phyloP scores from a whole-genome alignment of 1,140 invertebrate genomes.

The Vanessa tameamea region DNA sequence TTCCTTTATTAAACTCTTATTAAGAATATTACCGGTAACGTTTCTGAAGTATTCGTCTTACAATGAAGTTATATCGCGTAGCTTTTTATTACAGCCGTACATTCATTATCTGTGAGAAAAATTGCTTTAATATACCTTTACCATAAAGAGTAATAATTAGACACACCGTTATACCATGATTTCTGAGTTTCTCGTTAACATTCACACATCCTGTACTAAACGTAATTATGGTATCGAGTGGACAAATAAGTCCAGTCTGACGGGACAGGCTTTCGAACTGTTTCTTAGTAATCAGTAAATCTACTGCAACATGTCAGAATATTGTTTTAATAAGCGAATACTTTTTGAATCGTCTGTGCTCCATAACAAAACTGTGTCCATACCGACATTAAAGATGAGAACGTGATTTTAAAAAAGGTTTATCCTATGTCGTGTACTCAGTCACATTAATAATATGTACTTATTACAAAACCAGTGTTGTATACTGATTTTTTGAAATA shows the following conservation, averaged over 20 bases:
- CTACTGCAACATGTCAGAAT: not conserved
- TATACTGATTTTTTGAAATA: not conserved
- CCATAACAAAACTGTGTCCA: too few species aligned
- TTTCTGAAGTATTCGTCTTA: not conserved
- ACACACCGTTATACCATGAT: slow-evolving; percentile 5
- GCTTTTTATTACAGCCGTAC: not conserved
- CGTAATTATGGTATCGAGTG: slow-evolving; percentile 16
- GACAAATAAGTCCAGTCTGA: slow-evolving; percentile 27
- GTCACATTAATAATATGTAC: too few species aligned
- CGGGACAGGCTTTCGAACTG: slow-evolving; percentile 19
- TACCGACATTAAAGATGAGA: too few species aligned
- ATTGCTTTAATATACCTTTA: not conserved
- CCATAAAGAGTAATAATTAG: slow-evolving; percentile 6
- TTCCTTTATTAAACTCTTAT: too few species aligned
- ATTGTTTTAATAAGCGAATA: too few species aligned
- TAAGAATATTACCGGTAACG: too few species aligned
- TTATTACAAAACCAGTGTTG: too few species aligned
- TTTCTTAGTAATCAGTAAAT: slow-evolving; percentile 5
- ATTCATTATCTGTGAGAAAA: not conserved
- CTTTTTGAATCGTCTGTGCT: too few species aligned
- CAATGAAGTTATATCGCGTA: not conserved
- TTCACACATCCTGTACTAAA: slow-evolving; percentile 12
- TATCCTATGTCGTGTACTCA: too few species aligned
- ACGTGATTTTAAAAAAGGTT: too few species aligned
- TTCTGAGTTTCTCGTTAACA: slow-evolving; percentile 12